Base-by-base conservation (phyloP, 2,888 invertebrate genomes). In the Timema podura region DNA sequence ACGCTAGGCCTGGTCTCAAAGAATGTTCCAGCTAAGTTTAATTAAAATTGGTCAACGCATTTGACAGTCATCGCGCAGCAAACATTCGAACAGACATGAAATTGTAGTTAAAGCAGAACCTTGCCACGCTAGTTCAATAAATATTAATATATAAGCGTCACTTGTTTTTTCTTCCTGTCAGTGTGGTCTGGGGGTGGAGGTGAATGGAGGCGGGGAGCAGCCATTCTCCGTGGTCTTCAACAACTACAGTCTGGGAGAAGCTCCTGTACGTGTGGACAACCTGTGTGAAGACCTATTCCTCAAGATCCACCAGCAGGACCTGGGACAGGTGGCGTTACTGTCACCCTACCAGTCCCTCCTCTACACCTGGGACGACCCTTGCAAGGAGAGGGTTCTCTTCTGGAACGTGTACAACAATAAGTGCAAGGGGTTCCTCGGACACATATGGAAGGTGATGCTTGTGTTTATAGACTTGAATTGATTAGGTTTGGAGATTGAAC, bases 281-380 rank as follows among this genome's bases (percentile, higher is more conserved):
- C 84, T 91, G 48, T 93, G 93, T 78, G 89, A 90, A 67, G 91
- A 93, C 77, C 81, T 93, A 68, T 92, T 92, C 80, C 81, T 93
- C 59, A 92, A 92, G 79, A 85, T 93, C 54, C 89, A 92, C 75
- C 93, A 93, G 81, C 82, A 80, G 74, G 79, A 79, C 70, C 76
- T 79, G 15, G 78, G 78, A n/a, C 80, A 80, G 76, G 92, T 91
- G 64, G 91, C 91, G 0, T 81, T 93, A 46, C 80, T 93, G 65
- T 91, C 89, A 76, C 91, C 93, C 0, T 88, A 88, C 75, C 88
- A 92, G 79, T 88, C 90, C 10, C 82, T 92, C 77, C 79, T 93
- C 49, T 93, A 92, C 78, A 93, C 93, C 0, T 94, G 93, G 93
- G 93, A 93, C 76, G 92, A 94, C 79, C 93, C 93, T 0, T 87